Evolutionary conservation across 2,888 invertebrate genomes (phyloP), one percentile per base, ranked within the genome.

Genomic region (Nebria salina): DNA sequence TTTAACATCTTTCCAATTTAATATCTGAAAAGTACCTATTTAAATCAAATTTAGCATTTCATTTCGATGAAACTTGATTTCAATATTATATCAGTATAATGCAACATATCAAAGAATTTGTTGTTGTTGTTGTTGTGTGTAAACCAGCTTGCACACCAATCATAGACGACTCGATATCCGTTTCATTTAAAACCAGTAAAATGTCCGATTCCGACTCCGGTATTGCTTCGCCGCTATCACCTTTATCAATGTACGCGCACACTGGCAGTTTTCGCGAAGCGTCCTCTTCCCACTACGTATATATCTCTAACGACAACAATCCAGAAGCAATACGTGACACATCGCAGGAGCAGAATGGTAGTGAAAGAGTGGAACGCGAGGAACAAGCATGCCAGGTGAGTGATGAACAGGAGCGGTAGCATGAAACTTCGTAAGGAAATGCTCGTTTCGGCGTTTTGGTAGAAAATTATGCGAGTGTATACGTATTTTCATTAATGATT

Each of bases 181-280:
- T 66, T 68, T 81, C 82, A 77, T 83, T 83, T 68, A 86, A 85
- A 84, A 84, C 86, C 82, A 88, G 87, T 34, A 88, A 88, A 85
- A 85, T 87, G 82, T 89, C 89, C 34, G 89, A 89, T 84, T 86
- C 88, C 26, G 89, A 89, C 86, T 89, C 89, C 65, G 89, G 89
- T 72, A 89, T 89, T 72, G 89, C 89, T 4, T 89, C 89, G 65
- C 89, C 89, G 5, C 85, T 89, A 26, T 89, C 89, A 42, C 89
- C 89, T 34, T 86, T 87, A 4, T 87, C 88, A 26, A 84, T 86
- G 4, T 87, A 88, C 83, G 87, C 87, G 65, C 86, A 87, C 83
- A 83, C 86, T 84, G 86, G 85, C 79, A 72, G 72, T 13, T 43
- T 80, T 8, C 68, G 54, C 15, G 86, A 85, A 8, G 43, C 1